phyloP scores from a whole-genome alignment of 2,888 invertebrate species.

The Isotomurus palustris region DNA sequence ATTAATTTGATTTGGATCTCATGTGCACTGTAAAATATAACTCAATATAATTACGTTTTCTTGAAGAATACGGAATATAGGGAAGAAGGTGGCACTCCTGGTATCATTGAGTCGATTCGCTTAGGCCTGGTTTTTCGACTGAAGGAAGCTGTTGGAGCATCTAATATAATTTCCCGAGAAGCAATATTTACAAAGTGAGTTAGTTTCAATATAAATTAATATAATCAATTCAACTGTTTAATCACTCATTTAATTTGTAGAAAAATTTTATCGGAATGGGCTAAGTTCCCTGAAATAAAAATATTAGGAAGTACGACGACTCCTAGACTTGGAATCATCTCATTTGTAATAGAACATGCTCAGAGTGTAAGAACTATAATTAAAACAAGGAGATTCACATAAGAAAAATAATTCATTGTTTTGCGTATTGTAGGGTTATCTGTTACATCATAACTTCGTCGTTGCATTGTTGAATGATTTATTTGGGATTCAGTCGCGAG shows the following conservation, averaged over 20 bases:
- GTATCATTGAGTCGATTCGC: constrained; percentile 74
- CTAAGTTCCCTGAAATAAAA: constrained; percentile 67
- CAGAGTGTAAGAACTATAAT: constrained; percentile 62
- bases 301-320: constrained; percentile 59
- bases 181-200: constrained; percentile 65
- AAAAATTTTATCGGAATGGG: constrained; percentile 39
- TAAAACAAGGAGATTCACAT: neutral
- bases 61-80: constrained; percentile 59
- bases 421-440: constrained; percentile 53
- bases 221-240: neutral
- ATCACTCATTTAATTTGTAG: constrained; percentile 19
- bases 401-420: constrained; percentile 3
- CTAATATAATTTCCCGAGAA: constrained; percentile 66
- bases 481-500: constrained; percentile 79
- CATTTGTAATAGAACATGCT: constrained; percentile 77
- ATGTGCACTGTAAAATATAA: no score
- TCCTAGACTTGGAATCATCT: constrained; percentile 71
- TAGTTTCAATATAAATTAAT: neutral
- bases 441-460: constrained; percentile 83
- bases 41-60: constrained; percentile 12
- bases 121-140: constrained; percentile 81
- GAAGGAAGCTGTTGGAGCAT: constrained; percentile 71
- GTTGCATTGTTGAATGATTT: constrained; percentile 83
- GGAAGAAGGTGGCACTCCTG: constrained; percentile 70
- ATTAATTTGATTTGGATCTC: no score